Conservation (phyloP, 37 sponge, comb jelly and placozoan genomes). For the Agelas oroides region DNA sequence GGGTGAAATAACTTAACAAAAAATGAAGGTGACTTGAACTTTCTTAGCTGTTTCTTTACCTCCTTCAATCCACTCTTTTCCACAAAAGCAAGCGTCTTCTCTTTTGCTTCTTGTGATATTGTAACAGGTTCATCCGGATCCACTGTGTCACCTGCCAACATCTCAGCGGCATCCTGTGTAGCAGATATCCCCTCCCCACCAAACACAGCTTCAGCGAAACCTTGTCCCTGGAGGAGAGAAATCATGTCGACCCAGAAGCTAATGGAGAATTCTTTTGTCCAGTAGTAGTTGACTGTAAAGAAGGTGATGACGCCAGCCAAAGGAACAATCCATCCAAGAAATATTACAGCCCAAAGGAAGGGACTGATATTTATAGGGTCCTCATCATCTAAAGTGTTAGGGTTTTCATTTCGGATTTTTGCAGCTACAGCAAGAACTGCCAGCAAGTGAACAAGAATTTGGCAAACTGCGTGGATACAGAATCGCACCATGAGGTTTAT, state of each 20-base stretch:
- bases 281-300: slow-evolving; percentile 57
- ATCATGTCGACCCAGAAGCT: slow-evolving; percentile 64
- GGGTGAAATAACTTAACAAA: slow-evolving; percentile 32
- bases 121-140: no score
- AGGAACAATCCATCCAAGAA: slow-evolving; percentile 44
- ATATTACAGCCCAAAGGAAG: slow-evolving; percentile 20
- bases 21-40: slow-evolving; percentile 4
- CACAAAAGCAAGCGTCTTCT: background rate
- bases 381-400: no score
- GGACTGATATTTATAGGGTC: slow-evolving; percentile 6
- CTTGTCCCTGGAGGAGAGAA: slow-evolving; percentile 36
- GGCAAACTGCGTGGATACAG: slow-evolving; percentile 26
- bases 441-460: slow-evolving; percentile 35
- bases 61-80: slow-evolving; percentile 3
- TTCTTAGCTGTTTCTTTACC: slow-evolving; percentile 24
- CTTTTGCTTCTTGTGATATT: no score
- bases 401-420: slow-evolving; percentile 60
- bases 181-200: background rate
- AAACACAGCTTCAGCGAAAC: slow-evolving; percentile 60
- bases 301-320: slow-evolving; percentile 28
- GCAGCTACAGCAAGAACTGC: slow-evolving; percentile 30
- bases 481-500: slow-evolving; percentile 26
- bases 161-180: background rate
- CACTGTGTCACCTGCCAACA: background rate
- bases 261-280: slow-evolving; percentile 50